Conservation (phyloP, 1,140 invertebrate species). For the Drosophila subobscura region DNA sequence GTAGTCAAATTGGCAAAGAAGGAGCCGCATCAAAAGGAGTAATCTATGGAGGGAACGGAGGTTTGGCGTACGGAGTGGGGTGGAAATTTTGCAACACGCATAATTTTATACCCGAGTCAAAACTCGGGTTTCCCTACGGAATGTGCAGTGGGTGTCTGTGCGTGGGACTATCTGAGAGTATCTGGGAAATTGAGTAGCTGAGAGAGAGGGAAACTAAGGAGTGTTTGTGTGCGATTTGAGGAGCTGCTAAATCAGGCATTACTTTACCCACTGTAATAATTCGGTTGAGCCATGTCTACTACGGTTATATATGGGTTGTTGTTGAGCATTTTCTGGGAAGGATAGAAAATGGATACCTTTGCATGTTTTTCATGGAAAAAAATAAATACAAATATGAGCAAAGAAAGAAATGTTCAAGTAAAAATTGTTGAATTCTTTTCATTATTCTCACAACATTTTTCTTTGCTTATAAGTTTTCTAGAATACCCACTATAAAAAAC, state of each 20-base stretch:
- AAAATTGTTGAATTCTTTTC: too few relatives aligned
- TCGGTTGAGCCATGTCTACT: constrained; percentile 42
- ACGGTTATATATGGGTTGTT: constrained; percentile 10
- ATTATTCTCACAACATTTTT: too few relatives aligned
- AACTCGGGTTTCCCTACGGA: neutral
- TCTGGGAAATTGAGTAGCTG: too few relatives aligned
- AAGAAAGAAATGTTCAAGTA: too few relatives aligned
- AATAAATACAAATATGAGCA: too few relatives aligned
- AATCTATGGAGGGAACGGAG: neutral
- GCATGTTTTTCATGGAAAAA: too few relatives aligned
- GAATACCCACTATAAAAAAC: too few relatives aligned
- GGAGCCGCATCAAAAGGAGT: too few relatives aligned
- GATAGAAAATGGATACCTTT: neutral
- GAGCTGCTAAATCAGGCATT: constrained; percentile 36
- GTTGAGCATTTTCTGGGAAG: constrained; percentile 22
- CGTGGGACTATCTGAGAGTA: neutral
- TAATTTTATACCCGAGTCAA: constrained; percentile 41
- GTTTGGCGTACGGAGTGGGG: neutral
- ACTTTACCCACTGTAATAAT: constrained; percentile 44
- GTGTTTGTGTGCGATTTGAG: constrained; percentile 5
- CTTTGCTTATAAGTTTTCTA: too few relatives aligned
- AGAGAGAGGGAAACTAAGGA: too few relatives aligned
- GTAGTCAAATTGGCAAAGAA: too few relatives aligned
- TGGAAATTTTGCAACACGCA: constrained; percentile 22
- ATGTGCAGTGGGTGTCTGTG: constrained; percentile 3